These are phyloP conservation scores for Lophotis ruficrista DNA, from an alignment of 2,113 vertebrate genomes.

Conservation along the genomic window DNA sequence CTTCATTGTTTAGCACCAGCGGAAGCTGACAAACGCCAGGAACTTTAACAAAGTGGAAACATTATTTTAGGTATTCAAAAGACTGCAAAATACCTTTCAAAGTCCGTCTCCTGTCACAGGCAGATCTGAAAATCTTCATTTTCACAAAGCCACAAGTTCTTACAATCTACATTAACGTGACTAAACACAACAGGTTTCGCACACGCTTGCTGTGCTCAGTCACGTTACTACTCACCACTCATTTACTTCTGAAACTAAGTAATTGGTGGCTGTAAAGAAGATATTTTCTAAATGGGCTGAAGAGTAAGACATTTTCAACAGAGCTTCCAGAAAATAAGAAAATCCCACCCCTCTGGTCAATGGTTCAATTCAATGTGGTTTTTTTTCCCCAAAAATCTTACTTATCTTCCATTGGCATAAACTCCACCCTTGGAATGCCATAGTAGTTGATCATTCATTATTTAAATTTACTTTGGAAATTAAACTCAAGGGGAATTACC, in stretches of 20 bases:
- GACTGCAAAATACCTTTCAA: background rate
- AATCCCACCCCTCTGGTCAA: background rate
- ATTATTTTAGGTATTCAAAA: background rate
- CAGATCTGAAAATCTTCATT: background rate
- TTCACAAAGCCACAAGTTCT: background rate
- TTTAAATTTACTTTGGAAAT: slow-evolving; percentile 35
- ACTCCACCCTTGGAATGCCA: background rate
- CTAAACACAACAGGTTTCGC: background rate
- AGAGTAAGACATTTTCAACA: background rate
- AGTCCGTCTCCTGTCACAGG: background rate
- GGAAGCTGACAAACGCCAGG: background rate
- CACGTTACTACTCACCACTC: background rate
- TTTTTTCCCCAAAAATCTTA: background rate
- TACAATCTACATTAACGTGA: background rate
- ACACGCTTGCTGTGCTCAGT: background rate
- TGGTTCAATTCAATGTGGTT: background rate
- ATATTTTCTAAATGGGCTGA: background rate
- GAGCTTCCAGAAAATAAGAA: background rate
- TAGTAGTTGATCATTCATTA: background rate
- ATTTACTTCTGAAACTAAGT: background rate
- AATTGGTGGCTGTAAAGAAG: background rate
- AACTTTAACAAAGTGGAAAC: background rate
- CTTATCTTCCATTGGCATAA: background rate
- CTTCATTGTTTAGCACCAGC: background rate
- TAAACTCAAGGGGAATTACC: slow-evolving; percentile 32